Evolutionary conservation across 2,113 vertebrate species (phyloP).

Genomic region (Phylloscopus whistleri): DNA sequence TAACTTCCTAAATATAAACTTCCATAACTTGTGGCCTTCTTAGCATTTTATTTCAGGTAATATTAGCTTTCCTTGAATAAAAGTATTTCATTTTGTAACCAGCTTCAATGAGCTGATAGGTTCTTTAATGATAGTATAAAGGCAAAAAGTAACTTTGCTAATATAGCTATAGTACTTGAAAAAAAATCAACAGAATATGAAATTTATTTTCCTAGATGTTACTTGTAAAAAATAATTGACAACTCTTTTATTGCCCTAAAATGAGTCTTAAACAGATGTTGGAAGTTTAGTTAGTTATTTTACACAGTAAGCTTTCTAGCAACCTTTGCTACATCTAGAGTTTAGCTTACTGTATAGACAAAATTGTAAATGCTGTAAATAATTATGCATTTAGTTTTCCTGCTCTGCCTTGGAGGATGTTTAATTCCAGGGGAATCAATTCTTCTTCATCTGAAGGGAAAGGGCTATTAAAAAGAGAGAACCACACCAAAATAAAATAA

Average conservation of each 20-base stretch:
- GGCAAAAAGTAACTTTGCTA: background rate
- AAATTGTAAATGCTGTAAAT: background rate
- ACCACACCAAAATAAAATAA: background rate
- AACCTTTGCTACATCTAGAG: background rate
- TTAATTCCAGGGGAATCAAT: background rate
- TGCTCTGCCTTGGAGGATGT: background rate
- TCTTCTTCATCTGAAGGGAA: background rate
- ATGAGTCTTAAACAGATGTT: background rate
- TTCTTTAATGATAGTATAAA: background rate
- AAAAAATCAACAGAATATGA: background rate
- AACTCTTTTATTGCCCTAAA: background rate
- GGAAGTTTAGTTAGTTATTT: background rate
- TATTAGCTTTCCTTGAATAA: background rate
- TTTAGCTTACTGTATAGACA: background rate
- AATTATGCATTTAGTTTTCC: background rate
- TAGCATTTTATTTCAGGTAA: slow-evolving; percentile 21
- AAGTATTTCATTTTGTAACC: background rate
- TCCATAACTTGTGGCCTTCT: background rate
- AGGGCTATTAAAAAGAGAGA: background rate
- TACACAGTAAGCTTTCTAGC: background rate
- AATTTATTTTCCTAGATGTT: background rate
- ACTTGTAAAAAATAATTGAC: background rate
- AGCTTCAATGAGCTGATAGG: background rate
- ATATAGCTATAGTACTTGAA: background rate
- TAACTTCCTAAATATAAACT: slow-evolving; percentile 11